Conservation (phyloP, 2,113 vertebrate genomes). For the Aramus guarauna region DNA sequence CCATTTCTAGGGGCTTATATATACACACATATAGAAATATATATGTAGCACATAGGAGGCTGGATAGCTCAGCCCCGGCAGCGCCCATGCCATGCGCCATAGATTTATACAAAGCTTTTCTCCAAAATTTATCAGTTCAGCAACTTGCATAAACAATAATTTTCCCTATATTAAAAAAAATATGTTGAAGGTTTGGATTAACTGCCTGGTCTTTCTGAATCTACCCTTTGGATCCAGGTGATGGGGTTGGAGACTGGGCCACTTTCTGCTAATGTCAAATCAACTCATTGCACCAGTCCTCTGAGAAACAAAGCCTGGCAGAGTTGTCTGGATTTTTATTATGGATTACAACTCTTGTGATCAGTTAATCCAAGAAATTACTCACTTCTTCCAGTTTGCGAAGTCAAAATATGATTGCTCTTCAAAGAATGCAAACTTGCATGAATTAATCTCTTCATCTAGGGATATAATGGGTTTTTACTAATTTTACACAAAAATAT, state of each 20-base stretch:
- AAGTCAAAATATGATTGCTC: slow-evolving; percentile 68
- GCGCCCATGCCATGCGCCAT: not conserved
- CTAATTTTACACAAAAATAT: slow-evolving; percentile 78
- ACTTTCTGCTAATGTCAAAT: slow-evolving; percentile 41
- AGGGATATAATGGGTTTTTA: slow-evolving; percentile 73
- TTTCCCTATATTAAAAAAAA: not conserved
- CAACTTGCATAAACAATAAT: not conserved
- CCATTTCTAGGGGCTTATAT: not conserved
- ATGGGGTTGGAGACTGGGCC: not conserved
- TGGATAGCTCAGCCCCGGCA: not conserved
- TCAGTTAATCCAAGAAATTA: slow-evolving; percentile 74
- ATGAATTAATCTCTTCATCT: slow-evolving; percentile 71
- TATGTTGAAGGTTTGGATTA: slow-evolving; percentile 19
- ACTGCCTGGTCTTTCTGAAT: not conserved
- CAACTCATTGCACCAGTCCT: slow-evolving; percentile 41
- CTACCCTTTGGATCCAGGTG: not conserved
- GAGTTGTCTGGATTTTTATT: slow-evolving; percentile 36
- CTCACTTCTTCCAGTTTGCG: slow-evolving; percentile 69
- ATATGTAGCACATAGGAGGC: not conserved
- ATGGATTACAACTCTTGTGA: slow-evolving; percentile 59
- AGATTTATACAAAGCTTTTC: not conserved
- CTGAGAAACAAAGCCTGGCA: slow-evolving; percentile 48
- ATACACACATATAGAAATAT: too few species aligned
- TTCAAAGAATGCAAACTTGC: slow-evolving; percentile 69
- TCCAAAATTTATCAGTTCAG: not conserved